Percentiles rank a stretch among this genome's conserved stretches.
Conservation (phyloP, 2,113 vertebrate species). For the Lepidothrix coronata region DNA sequence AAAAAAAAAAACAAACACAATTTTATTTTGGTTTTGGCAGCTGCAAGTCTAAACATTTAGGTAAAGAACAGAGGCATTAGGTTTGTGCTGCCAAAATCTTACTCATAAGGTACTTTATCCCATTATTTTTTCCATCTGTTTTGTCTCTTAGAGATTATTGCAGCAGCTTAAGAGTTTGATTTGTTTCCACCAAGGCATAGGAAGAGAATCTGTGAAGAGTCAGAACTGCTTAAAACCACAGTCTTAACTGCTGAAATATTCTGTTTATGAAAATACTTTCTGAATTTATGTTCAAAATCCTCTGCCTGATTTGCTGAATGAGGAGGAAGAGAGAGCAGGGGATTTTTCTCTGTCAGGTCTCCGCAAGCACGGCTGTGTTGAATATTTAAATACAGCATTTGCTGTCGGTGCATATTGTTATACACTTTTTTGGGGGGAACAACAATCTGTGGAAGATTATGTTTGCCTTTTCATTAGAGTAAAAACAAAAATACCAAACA, state of each 20-base stretch:
- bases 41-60: slow-evolving; percentile 20
- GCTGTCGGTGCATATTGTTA: neutral
- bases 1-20: neutral
- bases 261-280: slow-evolving; percentile 6
- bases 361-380: neutral
- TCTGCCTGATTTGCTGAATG: slow-evolving; percentile 1
- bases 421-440: rapidly evolving
- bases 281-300: neutral
- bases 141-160: slow-evolving; percentile 21
- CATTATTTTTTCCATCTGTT: slow-evolving; percentile 36
- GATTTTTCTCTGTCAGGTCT: neutral
- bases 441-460: neutral
- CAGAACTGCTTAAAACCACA: neutral
- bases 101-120: neutral
- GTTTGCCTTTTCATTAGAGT: neutral
- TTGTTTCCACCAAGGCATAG: neutral
- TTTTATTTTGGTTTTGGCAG: neutral
- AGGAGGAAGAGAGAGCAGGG: neutral
- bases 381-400: slow-evolving; percentile 7
- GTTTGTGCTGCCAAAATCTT: slow-evolving; percentile 11
- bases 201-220: neutral
- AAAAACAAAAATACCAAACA: neutral
- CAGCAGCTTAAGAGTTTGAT: neutral
- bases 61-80: neutral
- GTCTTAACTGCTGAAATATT: slow-evolving; percentile 16